Percentiles rank a stretch among this genome's conserved stretches.
These are phyloP conservation scores for Ginglymostoma cirratum DNA, from an alignment of 2,113 vertebrate genomes.

Conservation along the genomic window DNA sequence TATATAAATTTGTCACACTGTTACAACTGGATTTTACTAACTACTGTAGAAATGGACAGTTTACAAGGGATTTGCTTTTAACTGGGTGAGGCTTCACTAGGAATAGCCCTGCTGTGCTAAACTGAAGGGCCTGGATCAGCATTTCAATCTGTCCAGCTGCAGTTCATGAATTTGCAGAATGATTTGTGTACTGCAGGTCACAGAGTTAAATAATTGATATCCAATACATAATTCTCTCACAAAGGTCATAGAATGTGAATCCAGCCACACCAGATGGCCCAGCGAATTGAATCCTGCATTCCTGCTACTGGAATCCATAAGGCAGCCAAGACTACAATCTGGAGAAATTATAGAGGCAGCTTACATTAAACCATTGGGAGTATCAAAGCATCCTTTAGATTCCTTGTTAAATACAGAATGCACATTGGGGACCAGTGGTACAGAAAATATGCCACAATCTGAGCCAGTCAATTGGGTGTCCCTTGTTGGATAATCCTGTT, in stretches of 20 bases:
- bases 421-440: not conserved
- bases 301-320: not conserved
- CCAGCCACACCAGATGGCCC: not conserved
- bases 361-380: no score
- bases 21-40: not conserved
- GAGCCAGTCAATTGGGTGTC: no score
- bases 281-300: not conserved
- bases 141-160: conserved; percentile 4
- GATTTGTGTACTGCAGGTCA: not conserved
- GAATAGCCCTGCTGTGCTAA: not conserved
- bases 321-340: not conserved
- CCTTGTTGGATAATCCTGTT: not conserved
- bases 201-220: not conserved
- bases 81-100: not conserved
- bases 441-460: not conserved
- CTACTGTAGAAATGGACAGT: conserved; percentile 13
- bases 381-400: not conserved
- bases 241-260: not conserved
- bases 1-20: conserved; percentile 6
- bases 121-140: not conserved
- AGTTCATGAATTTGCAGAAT: not conserved
- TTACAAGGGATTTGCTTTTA: not conserved
- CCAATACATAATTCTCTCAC: not conserved
- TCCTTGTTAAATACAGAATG: not conserved
- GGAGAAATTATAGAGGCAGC: not conserved